A percentile compares a stretch with the other conserved stretches of the same genome.
Evolutionary conservation across 2,888 invertebrate genomes (phyloP).

Genomic region (Hirtodrosophila alboralis): DNA sequence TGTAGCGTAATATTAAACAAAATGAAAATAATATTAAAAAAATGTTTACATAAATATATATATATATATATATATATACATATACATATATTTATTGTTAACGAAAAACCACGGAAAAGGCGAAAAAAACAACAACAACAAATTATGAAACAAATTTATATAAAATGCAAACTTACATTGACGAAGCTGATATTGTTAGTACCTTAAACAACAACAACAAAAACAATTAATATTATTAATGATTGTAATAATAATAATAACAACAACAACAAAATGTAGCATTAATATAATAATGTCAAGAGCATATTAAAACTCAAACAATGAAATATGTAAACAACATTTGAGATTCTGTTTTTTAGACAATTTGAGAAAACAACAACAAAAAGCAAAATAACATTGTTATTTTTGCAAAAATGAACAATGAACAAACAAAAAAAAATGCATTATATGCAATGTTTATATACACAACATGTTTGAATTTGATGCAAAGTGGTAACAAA

Average conservation of each 20-base stretch:
- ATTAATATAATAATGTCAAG: conserved; percentile 48
- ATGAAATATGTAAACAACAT: conserved; percentile 55
- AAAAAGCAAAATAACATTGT: conserved; percentile 57
- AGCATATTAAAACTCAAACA: conserved; percentile 29
- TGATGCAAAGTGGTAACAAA: conserved; percentile 76
- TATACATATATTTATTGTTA: conserved; percentile 78
- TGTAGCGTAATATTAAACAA: conserved; percentile 74
- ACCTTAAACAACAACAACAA: conserved; percentile 75
- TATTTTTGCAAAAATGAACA: conserved; percentile 70
- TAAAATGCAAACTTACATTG: conserved; percentile 74
- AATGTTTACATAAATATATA: conserved; percentile 64
- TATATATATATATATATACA: conserved; percentile 50
- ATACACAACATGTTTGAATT: conserved; percentile 80
- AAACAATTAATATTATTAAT: conserved; percentile 70
- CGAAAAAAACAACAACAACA: conserved; percentile 68
- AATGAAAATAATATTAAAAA: conserved; percentile 33
- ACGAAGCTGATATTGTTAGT: conserved; percentile 84
- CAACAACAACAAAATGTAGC: conserved; percentile 54
- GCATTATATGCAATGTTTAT: conserved; percentile 74
- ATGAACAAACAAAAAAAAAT: conserved; percentile 47
- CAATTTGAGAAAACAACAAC: conserved; percentile 47
- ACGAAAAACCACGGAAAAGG: conserved; percentile 77
- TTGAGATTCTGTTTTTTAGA: conserved; percentile 73
- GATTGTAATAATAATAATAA: conserved; percentile 62
- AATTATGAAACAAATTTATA: conserved; percentile 77